Evolutionary conservation across 2,113 vertebrate species (phyloP), one percentile per base, ranked within the genome.

Genomic region (Gobius niger): DNA sequence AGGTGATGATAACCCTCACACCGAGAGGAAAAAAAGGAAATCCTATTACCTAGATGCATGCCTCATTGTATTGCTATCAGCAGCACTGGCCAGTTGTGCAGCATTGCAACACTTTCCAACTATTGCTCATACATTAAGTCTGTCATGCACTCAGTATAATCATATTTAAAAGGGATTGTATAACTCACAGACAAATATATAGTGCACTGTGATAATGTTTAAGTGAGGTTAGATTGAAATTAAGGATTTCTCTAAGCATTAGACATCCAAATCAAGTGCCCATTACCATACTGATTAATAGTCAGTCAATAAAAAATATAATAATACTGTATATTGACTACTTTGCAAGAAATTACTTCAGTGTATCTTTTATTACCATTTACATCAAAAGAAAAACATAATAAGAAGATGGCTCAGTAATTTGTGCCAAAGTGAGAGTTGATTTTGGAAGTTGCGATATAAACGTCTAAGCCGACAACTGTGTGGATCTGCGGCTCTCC

Each of bases 391-490:
- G 24, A 53, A 5, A 53, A 0, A 9, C 7, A 53, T 4, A 53
- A 57, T 7, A 40, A 13, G 40, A 57, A 52, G 9, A 10, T 54
- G 9, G 24, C 34, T 88, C 65, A 93, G 80, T 93, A 93, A 63
- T 85, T 40, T 70, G 72, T 85, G 3, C 82, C n/a, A 64, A 93
- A 94, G 76, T 89, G 76, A 19, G 81, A 66, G 70, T 93, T 93
- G 47, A 93, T 84, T 65, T 89, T 91, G 19, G 44, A 41, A n/a
- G 87, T 69, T 1, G 81, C 65, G 44, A 94, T n/a, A 49, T 65
- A 86, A 49, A 93, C 50, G 0, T 68, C 57, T 71, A 94, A 84
- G 60, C 72, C 71, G 24, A 90, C 56, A 1, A 92, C 71, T 24
- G 83, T 65, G 46, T 83, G 89, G 50, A 85, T 76, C n/a, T 67